Evolutionary conservation across 1,140 invertebrate genomes (phyloP).

Genomic region (Sitophilus oryzae): DNA sequence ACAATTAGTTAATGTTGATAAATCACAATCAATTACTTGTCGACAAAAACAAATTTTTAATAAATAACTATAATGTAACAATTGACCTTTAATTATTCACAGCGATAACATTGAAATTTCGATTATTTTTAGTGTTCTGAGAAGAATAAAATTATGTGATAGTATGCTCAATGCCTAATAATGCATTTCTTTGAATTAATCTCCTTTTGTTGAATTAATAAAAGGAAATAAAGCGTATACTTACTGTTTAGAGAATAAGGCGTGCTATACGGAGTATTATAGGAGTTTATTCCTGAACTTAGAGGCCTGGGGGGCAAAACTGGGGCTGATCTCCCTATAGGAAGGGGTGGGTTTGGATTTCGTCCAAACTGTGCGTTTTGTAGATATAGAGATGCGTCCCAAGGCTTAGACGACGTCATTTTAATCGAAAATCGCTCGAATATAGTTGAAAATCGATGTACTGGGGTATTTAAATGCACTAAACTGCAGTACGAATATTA

Average conservation of each 20-base stretch:
- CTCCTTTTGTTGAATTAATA: no score
- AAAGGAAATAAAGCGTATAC: no score
- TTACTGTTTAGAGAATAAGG: constrained; percentile 26
- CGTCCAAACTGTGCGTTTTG: constrained; percentile 30
- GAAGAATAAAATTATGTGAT: no score
- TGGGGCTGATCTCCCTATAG: constrained; percentile 27
- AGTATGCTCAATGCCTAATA: no score
- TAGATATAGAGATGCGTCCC: constrained; percentile 9
- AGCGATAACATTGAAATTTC: no score
- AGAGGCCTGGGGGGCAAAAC: constrained; percentile 37
- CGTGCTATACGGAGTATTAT: constrained; percentile 26
- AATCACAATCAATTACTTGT: constrained; percentile 5
- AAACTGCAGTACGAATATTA: no score
- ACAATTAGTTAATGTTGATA: constrained; percentile 6
- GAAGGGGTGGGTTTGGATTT: constrained; percentile 12
- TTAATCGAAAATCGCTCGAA: neutral
- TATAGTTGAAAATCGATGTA: no score
- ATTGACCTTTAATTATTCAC: no score
- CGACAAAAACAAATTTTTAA: neutral
- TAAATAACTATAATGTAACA: neutral
- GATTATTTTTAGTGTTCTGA: no score
- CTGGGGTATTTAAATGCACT: no score
- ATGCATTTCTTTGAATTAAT: no score
- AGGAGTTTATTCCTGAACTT: constrained; percentile 16
- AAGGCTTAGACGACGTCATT: neutral